Base-by-base conservation (phyloP, 2,888 invertebrate species). In the Mythimna lalbum region DNA sequence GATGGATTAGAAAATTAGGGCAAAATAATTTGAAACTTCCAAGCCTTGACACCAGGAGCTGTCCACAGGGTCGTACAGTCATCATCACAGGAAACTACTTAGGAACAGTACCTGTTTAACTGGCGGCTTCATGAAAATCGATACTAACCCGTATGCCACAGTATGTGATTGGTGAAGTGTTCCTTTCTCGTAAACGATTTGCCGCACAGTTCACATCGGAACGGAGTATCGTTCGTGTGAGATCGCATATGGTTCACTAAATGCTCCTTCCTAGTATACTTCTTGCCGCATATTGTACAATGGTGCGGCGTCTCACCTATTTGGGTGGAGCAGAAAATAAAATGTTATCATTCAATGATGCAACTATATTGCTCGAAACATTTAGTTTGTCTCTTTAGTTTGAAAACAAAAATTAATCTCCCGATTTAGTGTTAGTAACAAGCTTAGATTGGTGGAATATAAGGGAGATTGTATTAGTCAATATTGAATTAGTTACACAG, bases 151-250 rank as follows among this genome's bases (percentile, higher is more conserved):
- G 98, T 98, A 93, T 98, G 98, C 98, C 98, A 98, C 97, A 98
- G 96, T 93, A 98, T 98, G 96, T 98, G 98, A 96, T 98, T 98
- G 97, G 98, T 98, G 96, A 98, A 98, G 95, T 98, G 98, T 96
- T 98, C 98, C 96, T 98, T 98, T 91, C 98, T 97, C 76, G 98
- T 98, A 94, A 98, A 98, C 84, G 98, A 97, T 95, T 98, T 98
- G 93, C 98, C 98, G 95, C 98, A 98, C 90, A 98, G 97, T 92
- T 98, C 98, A 93, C 98, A 98, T 89, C 98, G 97, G 95, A 98
- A 98, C 75, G 98, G 98, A 73, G 98, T 98, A 93, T 98, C 98
- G 91, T 98, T 98, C 81, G 98, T 98, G 93, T 98, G 98, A 77
- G 98, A 98, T 86, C 98, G 97, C 97, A 98, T 98, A 95, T 98